phyloP scores from a whole-genome alignment of 2,888 invertebrate genomes.

The Drosophila acutilabella region DNA sequence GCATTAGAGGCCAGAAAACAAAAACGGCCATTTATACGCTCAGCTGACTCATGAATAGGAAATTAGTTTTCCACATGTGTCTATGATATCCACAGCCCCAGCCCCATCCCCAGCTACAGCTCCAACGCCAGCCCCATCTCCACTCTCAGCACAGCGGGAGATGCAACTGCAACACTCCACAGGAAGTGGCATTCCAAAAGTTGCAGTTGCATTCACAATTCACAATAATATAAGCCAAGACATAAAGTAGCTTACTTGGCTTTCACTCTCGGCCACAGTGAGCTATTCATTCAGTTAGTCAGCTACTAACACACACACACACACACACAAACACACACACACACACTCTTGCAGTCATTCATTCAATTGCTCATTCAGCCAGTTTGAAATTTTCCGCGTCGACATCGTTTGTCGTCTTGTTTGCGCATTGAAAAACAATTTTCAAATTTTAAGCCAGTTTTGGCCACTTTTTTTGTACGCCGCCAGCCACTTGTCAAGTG shows the following conservation, averaged over 20 bases:
- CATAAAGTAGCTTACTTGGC: conserved; percentile 71
- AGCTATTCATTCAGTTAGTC: conserved; percentile 4
- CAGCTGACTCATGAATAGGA: conserved; percentile 62
- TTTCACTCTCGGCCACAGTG: conserved; percentile 56
- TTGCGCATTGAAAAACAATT: conserved; percentile 67
- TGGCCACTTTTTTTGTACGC: conserved; percentile 34
- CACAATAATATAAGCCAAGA: conserved; percentile 70
- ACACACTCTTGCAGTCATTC: conserved; percentile 50
- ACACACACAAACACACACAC: conserved; percentile 18
- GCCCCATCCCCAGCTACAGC: too few relatives aligned
- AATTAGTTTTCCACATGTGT: conserved; percentile 44
- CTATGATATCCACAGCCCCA: too few relatives aligned
- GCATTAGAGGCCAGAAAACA: conserved; percentile 8
- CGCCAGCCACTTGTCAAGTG: conserved; percentile 62
- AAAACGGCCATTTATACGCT: conserved; percentile 53
- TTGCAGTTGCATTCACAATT: conserved; percentile 56
- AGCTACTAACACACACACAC: not conserved
- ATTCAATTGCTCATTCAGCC: conserved; percentile 42
- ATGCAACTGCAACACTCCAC: conserved; percentile 59
- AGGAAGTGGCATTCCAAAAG: conserved; percentile 65
- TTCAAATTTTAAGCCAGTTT: conserved; percentile 66
- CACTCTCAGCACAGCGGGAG: conserved; percentile 61
- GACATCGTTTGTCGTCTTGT: conserved; percentile 76
- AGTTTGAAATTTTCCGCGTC: conserved; percentile 66
- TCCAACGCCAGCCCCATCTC: too few relatives aligned